phyloP scores from a whole-genome alignment of 2,113 vertebrate species.

The Clarias batrachus region DNA sequence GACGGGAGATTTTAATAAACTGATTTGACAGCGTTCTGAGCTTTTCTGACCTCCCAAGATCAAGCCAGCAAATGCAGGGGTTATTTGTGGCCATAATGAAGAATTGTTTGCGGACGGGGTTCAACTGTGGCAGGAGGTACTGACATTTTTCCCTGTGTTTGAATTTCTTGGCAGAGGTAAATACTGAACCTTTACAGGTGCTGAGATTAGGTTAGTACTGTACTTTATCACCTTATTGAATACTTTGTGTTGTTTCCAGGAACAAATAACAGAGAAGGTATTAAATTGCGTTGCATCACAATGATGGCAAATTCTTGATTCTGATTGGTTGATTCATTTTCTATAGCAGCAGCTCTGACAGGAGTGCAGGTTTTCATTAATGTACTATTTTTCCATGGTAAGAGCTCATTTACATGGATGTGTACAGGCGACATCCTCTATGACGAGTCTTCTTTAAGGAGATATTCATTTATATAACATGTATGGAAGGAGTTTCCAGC shows the following conservation, averaged over 20 bases:
- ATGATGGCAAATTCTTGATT: not conserved
- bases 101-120: not conserved
- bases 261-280: not conserved
- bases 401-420: not conserved
- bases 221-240: not conserved
- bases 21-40: constrained; percentile 1
- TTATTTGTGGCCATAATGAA: not conserved
- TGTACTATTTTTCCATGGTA: not conserved
- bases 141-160: not conserved
- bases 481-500: not conserved
- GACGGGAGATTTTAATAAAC: constrained; percentile 28
- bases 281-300: not conserved
- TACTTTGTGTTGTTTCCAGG: not conserved
- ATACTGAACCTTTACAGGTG: not conserved
- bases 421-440: not conserved
- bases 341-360: not conserved
- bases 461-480: not conserved
- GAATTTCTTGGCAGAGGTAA: not conserved
- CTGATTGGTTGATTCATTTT: not conserved
- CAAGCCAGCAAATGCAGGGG: not conserved
- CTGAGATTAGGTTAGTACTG: not conserved
- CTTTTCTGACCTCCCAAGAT: constrained; percentile 14
- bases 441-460: not conserved
- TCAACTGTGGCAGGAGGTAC: not conserved
- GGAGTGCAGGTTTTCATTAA: not conserved